Evolutionary conservation across 2,113 vertebrate genomes (phyloP), one percentile per base, ranked within the genome.

Genomic region (Engraulis encrasicolus): DNA sequence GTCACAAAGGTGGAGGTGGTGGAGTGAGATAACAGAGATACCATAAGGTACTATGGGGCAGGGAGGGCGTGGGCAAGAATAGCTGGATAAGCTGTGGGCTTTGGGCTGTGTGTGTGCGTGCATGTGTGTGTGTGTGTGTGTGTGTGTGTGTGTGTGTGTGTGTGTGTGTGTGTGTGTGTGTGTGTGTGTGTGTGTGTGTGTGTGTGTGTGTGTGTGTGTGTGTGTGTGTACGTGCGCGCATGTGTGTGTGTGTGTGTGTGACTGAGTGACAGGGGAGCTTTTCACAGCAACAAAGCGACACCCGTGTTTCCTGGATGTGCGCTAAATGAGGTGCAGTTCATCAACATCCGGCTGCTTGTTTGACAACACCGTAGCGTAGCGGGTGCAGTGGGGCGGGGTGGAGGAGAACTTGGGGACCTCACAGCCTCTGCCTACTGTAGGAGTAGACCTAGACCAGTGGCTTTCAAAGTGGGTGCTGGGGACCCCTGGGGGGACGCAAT

Each of bases 291-390:
- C 66, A 34, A 66, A 74, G 66, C 11, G 23, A 31, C 31, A 14
- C 36, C 48, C 38, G 40, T 49, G 23, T 50, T 84, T 79, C 79
- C 37, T 40, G n/a, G 49, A 91, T 58, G 38, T 77, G 27, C 23
- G 84, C 84, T 89, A 91, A 89, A 83, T 77, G 83, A 93, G 89
- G 90, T 80, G 54, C 77, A 58, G 84, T 86, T 81, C 82, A 83
- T 86, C 87, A 86, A 50, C 45, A 79, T 77, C 49, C 74, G 58
- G 7, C 9, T 52, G 19, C 23, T 78, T 38, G 61, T 12, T n/a
- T 83, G 66, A 79, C 61, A 83, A 48, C 58, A 61, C 78, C 17
- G 48, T 20, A 27, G 66, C 58, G 50, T 15, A n/a, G 5, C 19
- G 18, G 19, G 6, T 18, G 52, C 11, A 1, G 23, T 31, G 7